phyloP scores from a whole-genome alignment of 2,888 invertebrate species.

The Portevinia maculata region DNA sequence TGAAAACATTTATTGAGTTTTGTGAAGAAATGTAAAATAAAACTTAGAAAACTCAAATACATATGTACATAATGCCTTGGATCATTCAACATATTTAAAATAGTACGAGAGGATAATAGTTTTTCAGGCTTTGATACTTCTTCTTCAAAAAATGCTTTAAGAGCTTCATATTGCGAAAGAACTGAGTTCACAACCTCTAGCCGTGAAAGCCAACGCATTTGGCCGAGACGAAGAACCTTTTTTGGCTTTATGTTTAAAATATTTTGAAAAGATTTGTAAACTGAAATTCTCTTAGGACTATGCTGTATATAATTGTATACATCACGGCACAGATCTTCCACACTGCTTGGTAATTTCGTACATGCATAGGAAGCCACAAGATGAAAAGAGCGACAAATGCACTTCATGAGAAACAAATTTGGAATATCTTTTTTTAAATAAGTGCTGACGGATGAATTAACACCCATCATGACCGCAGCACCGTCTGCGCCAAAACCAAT shows the following conservation, averaged over 20 bases:
- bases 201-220: too few relatives aligned
- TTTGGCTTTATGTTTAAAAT: too few relatives aligned
- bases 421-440: slow-evolving; percentile 1
- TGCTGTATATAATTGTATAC: neutral
- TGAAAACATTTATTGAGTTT: neutral
- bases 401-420: slow-evolving; percentile 15
- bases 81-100: too few relatives aligned
- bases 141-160: too few relatives aligned
- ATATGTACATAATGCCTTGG: neutral
- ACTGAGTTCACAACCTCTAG: too few relatives aligned
- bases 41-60: slow-evolving; percentile 16
- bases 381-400: slow-evolving; percentile 29
- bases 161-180: too few relatives aligned
- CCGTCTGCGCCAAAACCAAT: slow-evolving; percentile 31
- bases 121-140: too few relatives aligned
- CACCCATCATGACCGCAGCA: slow-evolving; percentile 22
- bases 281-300: too few relatives aligned
- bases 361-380: slow-evolving; percentile 19
- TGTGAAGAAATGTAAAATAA: neutral
- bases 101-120: too few relatives aligned
- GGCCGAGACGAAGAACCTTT: too few relatives aligned
- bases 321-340: neutral
- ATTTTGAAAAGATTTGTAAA: too few relatives aligned
- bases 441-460: slow-evolving; percentile 1
- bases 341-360: neutral